Evolutionary conservation across 2,888 invertebrate species (phyloP).

Genomic region (Acrocyrtus sp.): DNA sequence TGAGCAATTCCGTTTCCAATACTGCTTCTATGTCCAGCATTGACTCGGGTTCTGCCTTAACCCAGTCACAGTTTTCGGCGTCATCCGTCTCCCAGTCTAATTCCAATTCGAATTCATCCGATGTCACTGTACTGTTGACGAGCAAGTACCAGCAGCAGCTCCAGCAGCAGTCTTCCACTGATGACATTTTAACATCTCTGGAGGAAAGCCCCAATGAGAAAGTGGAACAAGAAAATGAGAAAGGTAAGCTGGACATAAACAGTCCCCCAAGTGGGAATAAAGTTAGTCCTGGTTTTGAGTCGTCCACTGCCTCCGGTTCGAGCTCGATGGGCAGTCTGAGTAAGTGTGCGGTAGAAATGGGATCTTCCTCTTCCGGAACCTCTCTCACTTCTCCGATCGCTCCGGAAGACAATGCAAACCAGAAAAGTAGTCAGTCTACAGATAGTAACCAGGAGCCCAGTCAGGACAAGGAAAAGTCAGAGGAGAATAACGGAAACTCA

Average conservation of each 20-base stretch:
- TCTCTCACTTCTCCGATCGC: slow-evolving; percentile 35
- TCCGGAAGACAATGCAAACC: slow-evolving; percentile 27
- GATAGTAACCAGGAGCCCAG: not conserved
- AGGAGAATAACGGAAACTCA: slow-evolving; percentile 36
- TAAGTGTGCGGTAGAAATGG: slow-evolving; percentile 32
- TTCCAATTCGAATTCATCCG: slow-evolving; percentile 76
- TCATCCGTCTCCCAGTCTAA: slow-evolving; percentile 59
- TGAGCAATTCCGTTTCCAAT: slow-evolving; percentile 45
- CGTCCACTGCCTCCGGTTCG: slow-evolving; percentile 41
- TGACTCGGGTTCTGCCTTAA: slow-evolving; percentile 45
- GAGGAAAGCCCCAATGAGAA: slow-evolving; percentile 12
- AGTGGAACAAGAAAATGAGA: not conserved
- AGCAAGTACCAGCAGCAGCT: slow-evolving; percentile 38
- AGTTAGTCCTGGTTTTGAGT: slow-evolving; percentile 43
- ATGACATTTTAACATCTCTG: not conserved
- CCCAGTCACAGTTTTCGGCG: slow-evolving; percentile 46
- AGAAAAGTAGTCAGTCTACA: not conserved
- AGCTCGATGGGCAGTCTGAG: slow-evolving; percentile 55
- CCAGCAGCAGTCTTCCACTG: slow-evolving; percentile 5
- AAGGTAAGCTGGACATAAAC: slow-evolving; percentile 5
- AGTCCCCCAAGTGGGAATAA: slow-evolving; percentile 27
- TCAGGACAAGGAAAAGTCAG: not conserved
- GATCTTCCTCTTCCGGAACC: slow-evolving; percentile 39
- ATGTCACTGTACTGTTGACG: slow-evolving; percentile 78
- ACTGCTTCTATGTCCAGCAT: slow-evolving; percentile 57